Conservation (phyloP, 2,888 invertebrate species). For the Seira musarum region DNA sequence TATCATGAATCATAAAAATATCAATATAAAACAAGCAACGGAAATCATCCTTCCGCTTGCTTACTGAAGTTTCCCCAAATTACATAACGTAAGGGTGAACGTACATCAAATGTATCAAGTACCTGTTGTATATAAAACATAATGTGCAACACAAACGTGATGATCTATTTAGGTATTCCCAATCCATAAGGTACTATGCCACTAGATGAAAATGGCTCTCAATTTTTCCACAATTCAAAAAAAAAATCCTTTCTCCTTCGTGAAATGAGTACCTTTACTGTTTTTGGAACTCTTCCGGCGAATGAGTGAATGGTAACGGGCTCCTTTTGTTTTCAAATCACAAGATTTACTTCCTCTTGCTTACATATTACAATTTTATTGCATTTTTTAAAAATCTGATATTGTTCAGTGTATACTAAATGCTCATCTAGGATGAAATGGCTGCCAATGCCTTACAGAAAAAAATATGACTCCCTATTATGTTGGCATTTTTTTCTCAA, state of each 20-base stretch:
- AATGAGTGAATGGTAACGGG: too few species aligned
- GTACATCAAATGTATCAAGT: constrained; percentile 1
- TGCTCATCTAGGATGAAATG: not conserved
- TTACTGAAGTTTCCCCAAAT: constrained; percentile 14
- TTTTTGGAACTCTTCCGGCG: too few species aligned
- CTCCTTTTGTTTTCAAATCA: too few species aligned
- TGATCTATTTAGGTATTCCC: constrained; percentile 12
- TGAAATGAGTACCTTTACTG: too few species aligned
- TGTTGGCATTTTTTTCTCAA: constrained; percentile 1
- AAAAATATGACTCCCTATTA: not conserved
- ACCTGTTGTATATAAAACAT: constrained; percentile 5
- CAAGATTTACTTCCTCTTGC: constrained; percentile 24
- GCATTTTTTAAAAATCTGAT: constrained; percentile 5
- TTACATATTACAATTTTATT: not conserved
- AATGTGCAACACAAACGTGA: constrained; percentile 24
- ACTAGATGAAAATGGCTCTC: too few species aligned
- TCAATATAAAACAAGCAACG: constrained; percentile 30
- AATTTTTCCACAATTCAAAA: too few species aligned
- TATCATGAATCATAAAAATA: constrained; percentile 23
- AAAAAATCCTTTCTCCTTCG: too few species aligned
- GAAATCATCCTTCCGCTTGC: constrained; percentile 50
- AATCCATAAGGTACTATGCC: too few species aligned
- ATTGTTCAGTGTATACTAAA: not conserved
- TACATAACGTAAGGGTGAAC: too few species aligned
- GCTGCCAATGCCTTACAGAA: too few species aligned